These are phyloP conservation scores for Crenuchus spilurus DNA, from an alignment of 2,797 vertebrate species.

Conservation along the genomic window DNA sequence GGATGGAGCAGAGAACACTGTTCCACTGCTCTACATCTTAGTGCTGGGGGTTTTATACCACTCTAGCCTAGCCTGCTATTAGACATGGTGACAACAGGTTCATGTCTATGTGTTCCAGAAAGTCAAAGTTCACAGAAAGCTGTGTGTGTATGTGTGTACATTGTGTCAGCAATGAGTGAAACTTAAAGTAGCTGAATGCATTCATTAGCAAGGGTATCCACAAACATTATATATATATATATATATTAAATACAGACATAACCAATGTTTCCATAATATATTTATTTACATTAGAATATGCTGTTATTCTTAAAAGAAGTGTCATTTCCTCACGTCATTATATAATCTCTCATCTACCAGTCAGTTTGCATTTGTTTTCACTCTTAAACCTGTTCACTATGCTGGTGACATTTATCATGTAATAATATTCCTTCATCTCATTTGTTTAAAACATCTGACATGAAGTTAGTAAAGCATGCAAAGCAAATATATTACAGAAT, in stretches of 20 bases:
- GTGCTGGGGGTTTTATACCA: too few species aligned
- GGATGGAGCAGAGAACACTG: too few species aligned
- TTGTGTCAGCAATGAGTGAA: too few species aligned
- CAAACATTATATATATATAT: too few species aligned
- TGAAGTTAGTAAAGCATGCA: constrained; percentile 78
- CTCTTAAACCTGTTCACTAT: constrained; percentile 51
- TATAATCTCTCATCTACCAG: constrained; percentile 59
- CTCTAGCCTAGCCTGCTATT: too few species aligned
- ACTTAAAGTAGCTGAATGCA: too few species aligned
- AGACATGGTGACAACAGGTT: too few species aligned
- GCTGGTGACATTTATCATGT: constrained; percentile 28
- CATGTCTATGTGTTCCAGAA: too few species aligned
- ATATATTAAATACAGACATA: background rate
- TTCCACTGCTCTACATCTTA: too few species aligned
- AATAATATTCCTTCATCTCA: constrained; percentile 64
- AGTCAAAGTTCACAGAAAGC: too few species aligned
- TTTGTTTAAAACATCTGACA: constrained; percentile 57
- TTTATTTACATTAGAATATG: constrained; percentile 81
- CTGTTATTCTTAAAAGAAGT: constrained; percentile 69
- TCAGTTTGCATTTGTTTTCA: constrained; percentile 60
- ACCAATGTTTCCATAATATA: constrained; percentile 46
- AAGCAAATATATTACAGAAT: constrained; percentile 64
- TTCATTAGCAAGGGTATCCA: too few species aligned
- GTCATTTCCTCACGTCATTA: constrained; percentile 44
- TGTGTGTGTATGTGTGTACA: too few species aligned